Evolutionary conservation across 1,140 invertebrate species (phyloP), one percentile per base, ranked within the genome.

Genomic region (Babylonia areolata): DNA sequence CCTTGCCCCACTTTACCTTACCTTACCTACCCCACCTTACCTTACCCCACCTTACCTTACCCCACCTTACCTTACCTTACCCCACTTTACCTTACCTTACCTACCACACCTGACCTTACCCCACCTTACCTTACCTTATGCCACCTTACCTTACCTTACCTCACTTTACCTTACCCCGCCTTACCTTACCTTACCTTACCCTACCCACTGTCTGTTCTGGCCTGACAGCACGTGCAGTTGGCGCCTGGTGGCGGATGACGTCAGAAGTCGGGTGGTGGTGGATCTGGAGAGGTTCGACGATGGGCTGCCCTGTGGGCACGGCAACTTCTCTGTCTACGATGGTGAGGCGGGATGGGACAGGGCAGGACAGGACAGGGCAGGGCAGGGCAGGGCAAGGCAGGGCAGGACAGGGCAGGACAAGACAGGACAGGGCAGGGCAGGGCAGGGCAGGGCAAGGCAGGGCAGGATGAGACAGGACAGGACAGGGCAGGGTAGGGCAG

Each of bases 281-380:
- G 81, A 82, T 54, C 58, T 82, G 9, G 81, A 82, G 1, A 82
- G 23, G 31, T 82, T 58, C 35, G 46, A 51, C 5, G 35, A 31
- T 33, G 81, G 35, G 35, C 64, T 82, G 35, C 46, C 31, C 12
- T 82, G 81, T 6, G 37, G n/a, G 28, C 15, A 40, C 11, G 81
- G 81, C 20, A 82, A 82, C 54, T 82, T 82, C 39, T 82, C 81
- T 39, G 39, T 82, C 17, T 82, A 82, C 39, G 81, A 69, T 54
- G 51, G 42, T 11, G 54, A 42, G 79, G 23, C 42, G 54, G 46
- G 79, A 81, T 15, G 15, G n/a, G 79, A 31, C 46, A 81, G n/a
- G n/a, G 54, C 42, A 51, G 46, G 79, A 37, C 42, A 51, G 79
- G 79, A 28, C 79, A 81, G 79, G 79, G 23, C 51, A 81, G 37